Evolutionary conservation across 1,140 invertebrate genomes (phyloP), one percentile per base, ranked within the genome.

Genomic region (Eueides isabella): DNA sequence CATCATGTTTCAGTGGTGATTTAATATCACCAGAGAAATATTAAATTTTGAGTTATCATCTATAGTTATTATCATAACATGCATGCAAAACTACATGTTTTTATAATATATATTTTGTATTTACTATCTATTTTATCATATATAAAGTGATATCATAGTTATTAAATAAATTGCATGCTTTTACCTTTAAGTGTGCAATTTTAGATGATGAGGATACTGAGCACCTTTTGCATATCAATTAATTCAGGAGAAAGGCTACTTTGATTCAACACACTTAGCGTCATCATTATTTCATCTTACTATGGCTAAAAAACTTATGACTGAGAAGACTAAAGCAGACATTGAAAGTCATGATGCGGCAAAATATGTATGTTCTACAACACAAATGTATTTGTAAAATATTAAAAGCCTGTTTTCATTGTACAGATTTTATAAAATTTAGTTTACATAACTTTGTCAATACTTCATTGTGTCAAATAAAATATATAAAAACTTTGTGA

Each of bases 271-370:
- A 23, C 95, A 95, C 83, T 86, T 95, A 2, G 94, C 94, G 71
- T 94, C 95, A 14, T 94, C 94, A 5, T 85, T 95, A 12, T 95
- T 95, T 80, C 95, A 95, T 85, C 91, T 94, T 16, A 94, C 93
- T 79, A 95, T 95, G 95, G 94, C 95, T 11, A 95, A 95, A 77
- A 94, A 94, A 81, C 80, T 95, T 7, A 94, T 95, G 83, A 88
- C 94, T 55, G 94, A 95, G 72, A 95, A 94, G 74, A 91, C 93
- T 77, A 90, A 87, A 28, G 76, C 78, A 35, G 89, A 92, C 44
- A 90, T 93, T 72, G 94, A 94, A 82, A 93, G 92, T 76, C 92
- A 93, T 74, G 92, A 93, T 74, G 91, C 90, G 69, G 90, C 91
- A 67, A 93, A 91, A 29, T 65, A 23, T 66, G 77, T 78, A 64